Evolutionary conservation across 2,797 vertebrate species (phyloP).

Genomic region (Decapterus maruadsi): DNA sequence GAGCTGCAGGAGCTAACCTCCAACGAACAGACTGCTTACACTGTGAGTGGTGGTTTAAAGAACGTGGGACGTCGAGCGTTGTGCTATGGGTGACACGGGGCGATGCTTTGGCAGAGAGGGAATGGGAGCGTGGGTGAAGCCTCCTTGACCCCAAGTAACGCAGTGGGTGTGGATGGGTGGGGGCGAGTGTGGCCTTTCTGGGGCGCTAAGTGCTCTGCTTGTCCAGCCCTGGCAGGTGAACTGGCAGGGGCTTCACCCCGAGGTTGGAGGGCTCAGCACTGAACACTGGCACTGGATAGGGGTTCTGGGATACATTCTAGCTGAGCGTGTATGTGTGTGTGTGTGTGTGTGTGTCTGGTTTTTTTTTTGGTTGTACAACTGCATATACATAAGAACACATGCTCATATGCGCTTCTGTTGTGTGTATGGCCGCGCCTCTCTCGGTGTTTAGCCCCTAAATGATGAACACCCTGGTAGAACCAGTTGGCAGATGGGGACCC

Average conservation of each 20-base stretch:
- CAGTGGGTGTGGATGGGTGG: slow-evolving; percentile 69
- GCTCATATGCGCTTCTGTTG: slow-evolving; percentile 55
- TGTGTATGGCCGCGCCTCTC: slow-evolving; percentile 60
- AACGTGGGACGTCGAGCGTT: slow-evolving; percentile 45
- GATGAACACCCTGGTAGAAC: slow-evolving; percentile 76
- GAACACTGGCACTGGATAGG: slow-evolving; percentile 71
- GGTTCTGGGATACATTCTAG: slow-evolving; percentile 66
- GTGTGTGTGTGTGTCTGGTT: slow-evolving; percentile 23
- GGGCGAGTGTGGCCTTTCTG: slow-evolving; percentile 69
- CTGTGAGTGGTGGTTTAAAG: slow-evolving; percentile 50
- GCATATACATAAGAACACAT: slow-evolving; percentile 71
- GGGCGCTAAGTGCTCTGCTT: slow-evolving; percentile 80
- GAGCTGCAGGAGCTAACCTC: slow-evolving; percentile 55
- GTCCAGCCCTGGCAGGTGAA: slow-evolving; percentile 83
- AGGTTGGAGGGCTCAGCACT: slow-evolving; percentile 77
- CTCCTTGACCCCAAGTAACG: slow-evolving; percentile 77
- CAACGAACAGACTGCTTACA: slow-evolving; percentile 47
- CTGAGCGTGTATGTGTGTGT: slow-evolving; percentile 37
- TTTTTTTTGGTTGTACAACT: slow-evolving; percentile 66
- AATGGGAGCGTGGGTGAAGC: slow-evolving; percentile 70
- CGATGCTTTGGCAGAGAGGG: slow-evolving; percentile 58
- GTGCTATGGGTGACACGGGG: slow-evolving; percentile 58
- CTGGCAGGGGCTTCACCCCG: slow-evolving; percentile 85
- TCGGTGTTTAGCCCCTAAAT: slow-evolving; percentile 77
- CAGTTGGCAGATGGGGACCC: slow-evolving; percentile 84